Percentiles rank a stretch among this genome's conserved stretches.
Evolutionary conservation across 2,888 invertebrate genomes (phyloP).

Genomic region (Aporophyla lueneburgensis): DNA sequence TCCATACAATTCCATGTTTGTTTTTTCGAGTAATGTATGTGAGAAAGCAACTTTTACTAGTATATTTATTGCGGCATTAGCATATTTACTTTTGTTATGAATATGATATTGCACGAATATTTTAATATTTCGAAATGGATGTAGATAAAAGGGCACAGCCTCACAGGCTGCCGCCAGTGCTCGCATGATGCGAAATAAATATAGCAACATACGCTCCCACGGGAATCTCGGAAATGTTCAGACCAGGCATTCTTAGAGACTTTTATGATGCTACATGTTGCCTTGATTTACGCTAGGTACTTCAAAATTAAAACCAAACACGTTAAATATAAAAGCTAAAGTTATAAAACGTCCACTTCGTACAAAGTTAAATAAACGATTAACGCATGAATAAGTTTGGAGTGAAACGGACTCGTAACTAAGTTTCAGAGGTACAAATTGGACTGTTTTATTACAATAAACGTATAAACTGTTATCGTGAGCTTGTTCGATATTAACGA

Average conservation of each 20-base stretch:
- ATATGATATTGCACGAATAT: conserved; percentile 48
- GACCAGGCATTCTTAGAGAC: conserved; percentile 36
- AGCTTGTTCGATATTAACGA: conserved; percentile 80
- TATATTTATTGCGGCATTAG: conserved; percentile 58
- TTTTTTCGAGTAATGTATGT: conserved; percentile 28
- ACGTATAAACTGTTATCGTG: conserved; percentile 75
- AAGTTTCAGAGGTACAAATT: conserved; percentile 73
- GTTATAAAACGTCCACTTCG: conserved; percentile 8
- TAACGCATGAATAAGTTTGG: conserved; percentile 44
- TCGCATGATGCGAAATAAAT: conserved; percentile 64
- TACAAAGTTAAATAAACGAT: conserved; percentile 43
- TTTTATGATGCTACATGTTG: conserved; percentile 36
- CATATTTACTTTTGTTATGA: conserved; percentile 57
- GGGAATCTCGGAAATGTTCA: conserved; percentile 58
- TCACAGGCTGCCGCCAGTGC: conserved; percentile 35
- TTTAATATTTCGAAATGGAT: conserved; percentile 48
- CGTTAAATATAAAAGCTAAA: conserved; percentile 6
- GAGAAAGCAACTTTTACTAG: conserved; percentile 37
- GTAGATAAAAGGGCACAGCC: conserved; percentile 53
- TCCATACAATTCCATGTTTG: conserved; percentile 37
- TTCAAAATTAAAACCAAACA: conserved; percentile 14
- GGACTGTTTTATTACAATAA: conserved; percentile 72
- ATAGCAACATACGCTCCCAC: conserved; percentile 58
- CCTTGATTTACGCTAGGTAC: conserved; percentile 23
- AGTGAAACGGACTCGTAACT: conserved; percentile 61